Conservation (phyloP, 2,797 vertebrate genomes). For the Mallotus villosus region DNA sequence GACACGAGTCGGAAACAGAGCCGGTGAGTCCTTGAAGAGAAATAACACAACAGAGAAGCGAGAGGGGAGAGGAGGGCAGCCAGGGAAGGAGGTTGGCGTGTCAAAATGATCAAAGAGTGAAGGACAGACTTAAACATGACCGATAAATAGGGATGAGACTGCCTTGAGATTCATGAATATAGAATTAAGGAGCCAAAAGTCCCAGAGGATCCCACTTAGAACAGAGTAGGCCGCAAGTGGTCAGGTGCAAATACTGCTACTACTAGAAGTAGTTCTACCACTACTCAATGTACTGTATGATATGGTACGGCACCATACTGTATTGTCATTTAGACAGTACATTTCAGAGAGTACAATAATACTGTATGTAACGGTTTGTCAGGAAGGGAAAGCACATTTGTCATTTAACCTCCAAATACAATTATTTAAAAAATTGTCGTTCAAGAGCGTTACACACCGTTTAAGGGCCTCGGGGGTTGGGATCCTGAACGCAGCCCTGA, state of each 20-base stretch:
- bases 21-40: too few species aligned
- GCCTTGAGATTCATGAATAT: constrained; percentile 8
- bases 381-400: background rate
- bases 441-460: background rate
- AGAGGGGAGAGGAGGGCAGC: constrained; percentile 11
- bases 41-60: too few species aligned
- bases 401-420: too few species aligned
- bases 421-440: too few species aligned
- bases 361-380: background rate
- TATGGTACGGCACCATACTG: too few species aligned
- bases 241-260: background rate
- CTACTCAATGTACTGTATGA: background rate
- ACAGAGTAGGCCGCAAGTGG: constrained; percentile 14
- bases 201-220: constrained; percentile 5
- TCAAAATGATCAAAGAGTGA: constrained; percentile 35
- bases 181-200: constrained; percentile 20
- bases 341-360: background rate
- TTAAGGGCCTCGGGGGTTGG: background rate
- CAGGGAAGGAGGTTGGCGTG: background rate
- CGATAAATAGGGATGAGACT: constrained; percentile 28
- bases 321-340: too few species aligned
- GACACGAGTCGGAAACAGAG: too few species aligned
- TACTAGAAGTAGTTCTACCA: background rate
- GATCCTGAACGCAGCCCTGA: background rate
- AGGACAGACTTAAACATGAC: constrained; percentile 40